A percentile compares a stretch with the other conserved stretches of the same genome.
phyloP scores from a whole-genome alignment of 2,888 invertebrate genomes.

The Clitarchus hookeri region DNA sequence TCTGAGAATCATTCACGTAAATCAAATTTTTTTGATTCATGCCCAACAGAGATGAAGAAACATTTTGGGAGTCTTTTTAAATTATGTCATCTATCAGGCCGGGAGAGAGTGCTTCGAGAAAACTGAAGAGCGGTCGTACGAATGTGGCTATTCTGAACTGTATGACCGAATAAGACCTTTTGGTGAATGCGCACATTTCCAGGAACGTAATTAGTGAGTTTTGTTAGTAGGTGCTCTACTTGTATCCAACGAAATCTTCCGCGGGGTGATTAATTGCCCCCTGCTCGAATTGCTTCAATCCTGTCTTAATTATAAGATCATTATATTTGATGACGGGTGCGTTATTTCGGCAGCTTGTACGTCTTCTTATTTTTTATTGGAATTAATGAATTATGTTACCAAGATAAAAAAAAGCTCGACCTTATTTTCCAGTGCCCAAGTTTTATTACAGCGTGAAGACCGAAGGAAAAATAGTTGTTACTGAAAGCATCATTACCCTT shows the following conservation, averaged over 20 bases:
- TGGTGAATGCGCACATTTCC: background rate
- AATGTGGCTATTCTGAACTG: background rate
- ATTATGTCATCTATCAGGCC: no score
- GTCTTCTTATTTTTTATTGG: background rate
- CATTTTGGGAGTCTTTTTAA: no score
- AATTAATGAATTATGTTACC: background rate
- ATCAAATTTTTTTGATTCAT: no score
- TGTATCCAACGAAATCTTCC: background rate
- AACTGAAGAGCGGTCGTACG: background rate
- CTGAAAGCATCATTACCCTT: constrained; percentile 2
- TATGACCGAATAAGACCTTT: background rate
- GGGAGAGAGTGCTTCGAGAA: background rate
- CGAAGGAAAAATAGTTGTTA: background rate
- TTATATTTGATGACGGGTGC: background rate
- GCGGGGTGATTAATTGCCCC: background rate
- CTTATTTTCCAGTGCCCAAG: background rate
- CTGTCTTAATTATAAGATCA: background rate
- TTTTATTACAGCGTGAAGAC: background rate
- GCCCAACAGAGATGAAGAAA: no score
- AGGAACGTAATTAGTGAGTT: background rate
- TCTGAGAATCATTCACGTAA: no score
- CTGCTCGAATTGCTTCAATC: background rate
- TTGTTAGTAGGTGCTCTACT: background rate
- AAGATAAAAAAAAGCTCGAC: background rate
- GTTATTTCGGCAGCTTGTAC: background rate